Percentiles rank a stretch among this genome's conserved stretches.
Evolutionary conservation across 1,140 invertebrate genomes (phyloP).

Genomic region (Cyrtorhinus lividipennis): DNA sequence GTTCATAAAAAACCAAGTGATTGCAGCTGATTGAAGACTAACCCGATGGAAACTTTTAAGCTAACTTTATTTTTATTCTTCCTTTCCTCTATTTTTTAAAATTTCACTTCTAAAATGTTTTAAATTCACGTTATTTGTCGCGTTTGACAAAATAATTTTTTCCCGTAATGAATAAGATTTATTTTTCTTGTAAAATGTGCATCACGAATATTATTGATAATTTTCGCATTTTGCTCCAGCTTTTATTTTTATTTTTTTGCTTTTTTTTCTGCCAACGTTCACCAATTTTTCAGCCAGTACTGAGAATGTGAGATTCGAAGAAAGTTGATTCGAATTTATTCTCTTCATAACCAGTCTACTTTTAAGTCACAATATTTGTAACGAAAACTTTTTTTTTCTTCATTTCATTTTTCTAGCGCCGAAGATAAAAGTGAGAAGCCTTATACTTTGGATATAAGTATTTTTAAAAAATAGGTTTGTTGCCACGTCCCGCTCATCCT

Average conservation of each 20-base stretch:
- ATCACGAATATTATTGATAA: conserved; percentile 11
- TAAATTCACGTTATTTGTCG: conserved; percentile 16
- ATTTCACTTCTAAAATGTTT: conserved; percentile 21
- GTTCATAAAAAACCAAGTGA: conserved; percentile 21
- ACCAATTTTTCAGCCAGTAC: neutral
- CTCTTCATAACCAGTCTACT: conserved; percentile 1
- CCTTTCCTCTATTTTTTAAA: conserved; percentile 18
- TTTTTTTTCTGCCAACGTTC: neutral
- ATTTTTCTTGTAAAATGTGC: conserved; percentile 15
- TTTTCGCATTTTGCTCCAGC: neutral
- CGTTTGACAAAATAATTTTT: conserved; percentile 3
- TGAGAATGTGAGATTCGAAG: neutral
- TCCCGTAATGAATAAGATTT: conserved; percentile 7
- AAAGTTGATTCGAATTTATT: neutral
- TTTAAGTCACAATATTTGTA: neutral
- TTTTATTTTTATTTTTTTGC: neutral
- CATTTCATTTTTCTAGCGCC: neutral
- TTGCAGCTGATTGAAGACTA: conserved; percentile 21
- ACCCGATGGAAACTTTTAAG: conserved; percentile 22
- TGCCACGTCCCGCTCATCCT: conserved; percentile 18
- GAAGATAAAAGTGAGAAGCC: conserved; percentile 15
- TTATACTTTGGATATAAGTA: conserved; percentile 15
- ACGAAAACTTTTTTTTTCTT: neutral
- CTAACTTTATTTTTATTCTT: conserved; percentile 17
- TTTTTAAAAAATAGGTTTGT: conserved; percentile 11